Conservation (phyloP, 2,797 vertebrate species). For the Phaenicophaeus curvirostris region DNA sequence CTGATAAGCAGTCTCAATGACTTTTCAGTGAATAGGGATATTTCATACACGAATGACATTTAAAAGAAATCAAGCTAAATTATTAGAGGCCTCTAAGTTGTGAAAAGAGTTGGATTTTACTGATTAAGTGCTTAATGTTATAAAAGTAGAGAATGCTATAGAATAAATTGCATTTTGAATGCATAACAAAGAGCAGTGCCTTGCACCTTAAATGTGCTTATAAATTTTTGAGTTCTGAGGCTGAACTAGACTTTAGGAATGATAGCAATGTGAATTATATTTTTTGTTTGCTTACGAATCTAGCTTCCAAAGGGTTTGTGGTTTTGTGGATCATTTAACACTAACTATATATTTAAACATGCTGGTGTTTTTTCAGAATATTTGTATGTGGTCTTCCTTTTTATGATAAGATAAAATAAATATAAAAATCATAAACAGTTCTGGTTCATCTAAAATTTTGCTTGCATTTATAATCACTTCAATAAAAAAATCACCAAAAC, state of each 20-base stretch:
- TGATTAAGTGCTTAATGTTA: not conserved
- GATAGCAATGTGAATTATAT: not conserved
- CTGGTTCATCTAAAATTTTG: not conserved
- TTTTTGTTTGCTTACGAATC: not conserved
- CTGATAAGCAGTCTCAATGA: slow-evolving; percentile 21
- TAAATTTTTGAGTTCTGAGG: not conserved
- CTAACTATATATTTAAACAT: not conserved
- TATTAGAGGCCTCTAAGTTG: not conserved
- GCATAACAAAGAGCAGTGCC: not conserved
- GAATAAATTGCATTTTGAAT: not conserved
- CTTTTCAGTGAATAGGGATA: slow-evolving; percentile 6
- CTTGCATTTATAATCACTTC: not conserved
- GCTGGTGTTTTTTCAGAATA: not conserved
- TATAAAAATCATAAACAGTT: not conserved
- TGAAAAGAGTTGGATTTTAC: not conserved
- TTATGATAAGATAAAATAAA: not conserved
- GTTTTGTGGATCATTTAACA: rapidly evolving
- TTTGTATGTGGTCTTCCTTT: not conserved
- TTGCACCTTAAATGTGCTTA: not conserved
- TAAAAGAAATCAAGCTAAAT: not conserved
- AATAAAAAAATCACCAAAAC: not conserved
- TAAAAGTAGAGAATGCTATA: not conserved
- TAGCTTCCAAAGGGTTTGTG: not conserved
- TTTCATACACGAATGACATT: slow-evolving; percentile 1
- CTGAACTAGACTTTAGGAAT: not conserved